Base-by-base conservation (phyloP, 23 tunicate species). In the Styela plicata region DNA sequence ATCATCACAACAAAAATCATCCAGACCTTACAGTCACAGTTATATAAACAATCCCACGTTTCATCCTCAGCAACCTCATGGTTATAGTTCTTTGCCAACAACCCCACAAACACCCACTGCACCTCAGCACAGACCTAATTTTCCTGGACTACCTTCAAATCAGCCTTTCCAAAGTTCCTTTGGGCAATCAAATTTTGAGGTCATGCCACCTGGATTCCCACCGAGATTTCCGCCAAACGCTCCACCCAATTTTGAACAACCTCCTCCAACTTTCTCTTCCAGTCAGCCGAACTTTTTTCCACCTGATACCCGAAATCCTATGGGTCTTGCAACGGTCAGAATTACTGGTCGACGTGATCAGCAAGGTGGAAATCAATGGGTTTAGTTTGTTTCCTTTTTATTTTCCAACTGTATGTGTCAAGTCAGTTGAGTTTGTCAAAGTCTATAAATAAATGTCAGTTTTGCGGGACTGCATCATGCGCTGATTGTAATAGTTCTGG, bases 51-150 rank as follows among this genome's bases (percentile, higher is more conserved):
- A 29, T 32, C 27, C 81, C 0, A 13, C 26, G 17, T 76, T 76
- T 2, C n/a, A n/a, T n/a, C n/a, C n/a, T n/a, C 37, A 53, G 44
- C 33, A 27, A 0, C 63, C 66, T 0, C 81, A 25, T 36, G 64
- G 25, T 36, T 44, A 76, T 44, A 24, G 32, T 44, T 53, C 66
- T 23, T 69, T 53, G 33, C 64, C 66, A 44, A n/a, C 65, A 23
- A 44, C 81, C 10, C 81, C 81, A 23, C 81, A 76, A 53, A 76
- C 81, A 0, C 81, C 81, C 17, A 52, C 81, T n/a, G 81, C 66
- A 21, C 81, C 81, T 13, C 36, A 28, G 3, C 81, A 25, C 44
- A 73, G 78, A 73, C 81, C 81, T 0, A 53, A 19, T 53, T 76
- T 76, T 76, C 18, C 81, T 33, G 53, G 30, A 36, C 81, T 13